Percentiles rank a stretch among this genome's conserved stretches.
These are phyloP conservation scores for Corydoras sp. DNA, from an alignment of 2,113 vertebrate species.

Conservation along the genomic window DNA sequence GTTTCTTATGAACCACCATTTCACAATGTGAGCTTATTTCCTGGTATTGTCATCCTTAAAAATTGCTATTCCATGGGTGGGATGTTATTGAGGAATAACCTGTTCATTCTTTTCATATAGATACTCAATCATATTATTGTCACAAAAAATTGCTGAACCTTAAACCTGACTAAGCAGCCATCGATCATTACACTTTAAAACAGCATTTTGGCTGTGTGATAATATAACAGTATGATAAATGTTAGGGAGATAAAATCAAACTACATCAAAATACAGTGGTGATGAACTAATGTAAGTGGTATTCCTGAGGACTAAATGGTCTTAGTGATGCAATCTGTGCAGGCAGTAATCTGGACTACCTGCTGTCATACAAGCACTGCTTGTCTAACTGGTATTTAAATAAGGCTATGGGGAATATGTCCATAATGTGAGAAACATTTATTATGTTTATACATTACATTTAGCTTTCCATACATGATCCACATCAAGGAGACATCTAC, in stretches of 20 bases:
- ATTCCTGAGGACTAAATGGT: conserved; percentile 16
- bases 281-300: neutral
- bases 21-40: no score
- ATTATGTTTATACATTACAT: conserved; percentile 21
- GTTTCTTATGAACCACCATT: no score
- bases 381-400: conserved; percentile 34
- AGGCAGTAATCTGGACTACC: conserved; percentile 20
- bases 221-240: no score
- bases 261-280: conserved; percentile 1
- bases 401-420: conserved; percentile 33
- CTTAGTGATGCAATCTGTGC: conserved; percentile 17
- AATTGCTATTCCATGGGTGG: no score
- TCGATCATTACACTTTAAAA: no score
- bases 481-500: neutral
- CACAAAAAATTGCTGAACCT: no score
- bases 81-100: no score
- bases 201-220: no score
- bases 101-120: no score
- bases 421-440: conserved; percentile 22
- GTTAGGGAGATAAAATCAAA: neutral
- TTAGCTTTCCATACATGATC: neutral
- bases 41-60: no score
- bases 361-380: conserved; percentile 1
- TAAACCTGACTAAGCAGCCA: no score
- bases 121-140: no score